A percentile compares a stretch with the other conserved stretches of the same genome.
phyloP scores from a whole-genome alignment of 2,797 vertebrate species.

The Sebastes baramenuke region DNA sequence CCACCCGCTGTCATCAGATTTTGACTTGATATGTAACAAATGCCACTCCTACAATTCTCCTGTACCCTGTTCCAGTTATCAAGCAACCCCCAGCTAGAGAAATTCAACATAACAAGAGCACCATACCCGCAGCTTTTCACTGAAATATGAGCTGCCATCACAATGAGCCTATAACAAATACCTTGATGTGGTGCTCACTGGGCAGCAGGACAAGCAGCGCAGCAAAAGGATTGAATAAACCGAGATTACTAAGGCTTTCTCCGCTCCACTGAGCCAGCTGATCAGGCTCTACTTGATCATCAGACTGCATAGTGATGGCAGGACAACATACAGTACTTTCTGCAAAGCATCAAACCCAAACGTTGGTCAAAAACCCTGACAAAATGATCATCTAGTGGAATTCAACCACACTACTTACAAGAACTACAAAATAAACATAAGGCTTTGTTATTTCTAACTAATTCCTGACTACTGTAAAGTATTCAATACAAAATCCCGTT shows the following conservation, averaged over 20 bases:
- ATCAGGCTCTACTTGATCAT: background rate
- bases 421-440: background rate
- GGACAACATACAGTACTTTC: background rate
- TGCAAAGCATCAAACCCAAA: background rate
- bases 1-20: background rate
- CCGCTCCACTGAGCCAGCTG: background rate
- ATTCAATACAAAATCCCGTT: background rate
- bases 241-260: background rate
- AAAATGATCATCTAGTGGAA: background rate
- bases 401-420: background rate
- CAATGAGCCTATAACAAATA: background rate
- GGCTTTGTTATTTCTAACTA: background rate
- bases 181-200: background rate
- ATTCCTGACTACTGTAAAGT: background rate
- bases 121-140: background rate
- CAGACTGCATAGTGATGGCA: background rate
- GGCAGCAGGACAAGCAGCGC: background rate
- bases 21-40: background rate
- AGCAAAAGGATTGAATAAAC: background rate
- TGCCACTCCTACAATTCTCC: background rate
- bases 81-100: background rate
- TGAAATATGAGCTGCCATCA: background rate
- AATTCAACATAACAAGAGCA: background rate
- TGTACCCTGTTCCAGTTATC: background rate
- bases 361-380: background rate